Evolutionary conservation across 2,797 vertebrate species (phyloP), one percentile per base, ranked within the genome.

Genomic region (Aphelocoma californica): DNA sequence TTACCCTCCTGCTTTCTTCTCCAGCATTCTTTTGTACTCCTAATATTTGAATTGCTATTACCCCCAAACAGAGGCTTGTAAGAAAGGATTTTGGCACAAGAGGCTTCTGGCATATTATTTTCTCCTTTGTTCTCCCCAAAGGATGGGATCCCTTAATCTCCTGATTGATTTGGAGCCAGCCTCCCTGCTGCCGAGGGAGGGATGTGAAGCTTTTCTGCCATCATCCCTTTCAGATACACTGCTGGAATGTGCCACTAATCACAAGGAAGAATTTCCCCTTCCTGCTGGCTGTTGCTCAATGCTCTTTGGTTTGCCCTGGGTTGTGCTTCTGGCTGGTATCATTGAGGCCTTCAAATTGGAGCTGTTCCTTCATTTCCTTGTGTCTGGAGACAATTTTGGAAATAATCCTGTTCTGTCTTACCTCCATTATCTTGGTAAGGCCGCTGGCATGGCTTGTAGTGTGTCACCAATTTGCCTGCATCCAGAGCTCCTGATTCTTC

Each of bases 381-480:
- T 40, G 36, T 66, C 48, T 66, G 65, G 64, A 62, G 44, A 48
- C n/a, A 66, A 12, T 62, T 94, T 77, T 80, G 69, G 69, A 90
- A 67, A 78, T 44, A 81, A 48, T 12, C 29, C 31, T 58, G 7
- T 75, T 58, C 56, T 82, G 54, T 42, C 29, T 29, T 81, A 44
- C 10, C 36, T 81, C 54, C 0, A 0, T 78, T 93, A 38, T 20
- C 57, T 70, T 2, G 1, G 29, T 54, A 61, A 83, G 45, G 31
- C 77, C 0, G 0, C 2, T 86, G 75, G 9, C 47, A 19, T 0
- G 0, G 18, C 32, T 29, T 45, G 24, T 53, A 32, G 54, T 34
- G 24, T 66, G 51, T 38, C 69, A 62, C 24, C 6, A 57, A 0
- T 44, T 65, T 75, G 21, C 47, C 64, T 61, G 25, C 48, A 21